Conservation (phyloP, 2,888 invertebrate species). For the Drosophila setosimentum region DNA sequence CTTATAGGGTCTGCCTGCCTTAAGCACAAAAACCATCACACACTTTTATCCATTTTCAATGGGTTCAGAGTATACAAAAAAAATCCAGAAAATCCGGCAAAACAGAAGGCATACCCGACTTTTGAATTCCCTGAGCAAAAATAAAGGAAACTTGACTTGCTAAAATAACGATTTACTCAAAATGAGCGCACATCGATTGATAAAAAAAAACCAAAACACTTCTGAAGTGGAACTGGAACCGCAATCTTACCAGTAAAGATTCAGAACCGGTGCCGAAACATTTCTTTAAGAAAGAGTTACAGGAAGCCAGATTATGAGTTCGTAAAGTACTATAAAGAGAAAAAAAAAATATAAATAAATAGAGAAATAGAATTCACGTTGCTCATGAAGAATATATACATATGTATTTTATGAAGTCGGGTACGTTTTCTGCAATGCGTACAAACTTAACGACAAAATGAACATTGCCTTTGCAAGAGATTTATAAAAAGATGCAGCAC, state of each 20-base stretch:
- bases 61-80: not conserved
- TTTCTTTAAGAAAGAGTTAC: too few relatives aligned
- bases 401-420: not conserved
- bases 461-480: not conserved
- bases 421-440: not conserved
- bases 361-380: not conserved
- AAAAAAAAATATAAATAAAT: not conserved
- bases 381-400: not conserved
- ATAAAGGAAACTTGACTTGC: not conserved
- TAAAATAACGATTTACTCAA: not conserved
- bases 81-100: not conserved
- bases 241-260: not conserved
- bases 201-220: not conserved
- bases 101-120: not conserved
- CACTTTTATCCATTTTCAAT: not conserved
- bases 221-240: not conserved
- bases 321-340: not conserved
- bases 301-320: not conserved
- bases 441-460: not conserved
- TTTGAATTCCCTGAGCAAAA: not conserved
- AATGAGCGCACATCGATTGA: not conserved
- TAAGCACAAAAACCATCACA: not conserved
- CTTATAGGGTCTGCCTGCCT: not conserved
- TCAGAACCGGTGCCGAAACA: too few relatives aligned
- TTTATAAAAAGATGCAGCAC: conserved; percentile 9